Evolutionary conservation across 2,113 vertebrate genomes (phyloP).

Genomic region (Dasyurus viverrinus): DNA sequence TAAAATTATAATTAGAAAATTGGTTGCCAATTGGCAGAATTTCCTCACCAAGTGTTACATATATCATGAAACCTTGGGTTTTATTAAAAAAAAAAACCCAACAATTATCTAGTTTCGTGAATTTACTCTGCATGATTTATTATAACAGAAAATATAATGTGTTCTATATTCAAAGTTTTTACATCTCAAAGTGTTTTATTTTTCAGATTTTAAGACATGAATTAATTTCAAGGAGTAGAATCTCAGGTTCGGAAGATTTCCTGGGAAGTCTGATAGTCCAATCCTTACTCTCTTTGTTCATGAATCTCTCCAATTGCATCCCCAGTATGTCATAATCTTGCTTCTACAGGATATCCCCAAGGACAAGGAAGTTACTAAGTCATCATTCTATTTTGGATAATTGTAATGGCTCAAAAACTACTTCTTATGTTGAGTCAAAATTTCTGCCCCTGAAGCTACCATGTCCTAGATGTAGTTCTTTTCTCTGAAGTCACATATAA

Average conservation of each 20-base stretch:
- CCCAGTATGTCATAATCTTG: neutral
- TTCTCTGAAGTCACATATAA: neutral
- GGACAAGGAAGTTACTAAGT: neutral
- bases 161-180: constrained; percentile 43
- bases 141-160: constrained; percentile 36
- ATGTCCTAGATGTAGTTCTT: neutral
- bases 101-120: neutral
- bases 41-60: neutral
- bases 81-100: neutral
- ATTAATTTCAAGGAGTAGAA: constrained; percentile 3
- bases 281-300: neutral
- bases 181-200: neutral
- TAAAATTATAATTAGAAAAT: neutral
- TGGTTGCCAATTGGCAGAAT: neutral
- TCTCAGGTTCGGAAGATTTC: neutral
- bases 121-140: constrained; percentile 21
- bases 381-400: neutral
- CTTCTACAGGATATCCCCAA: neutral
- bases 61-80: neutral
- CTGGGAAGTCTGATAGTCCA: neutral
- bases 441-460: neutral
- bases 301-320: neutral
- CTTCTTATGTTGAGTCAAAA: neutral
- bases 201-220: neutral
- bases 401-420: neutral